phyloP scores from a whole-genome alignment of 2,113 vertebrate species.

The Caranx ignobilis region DNA sequence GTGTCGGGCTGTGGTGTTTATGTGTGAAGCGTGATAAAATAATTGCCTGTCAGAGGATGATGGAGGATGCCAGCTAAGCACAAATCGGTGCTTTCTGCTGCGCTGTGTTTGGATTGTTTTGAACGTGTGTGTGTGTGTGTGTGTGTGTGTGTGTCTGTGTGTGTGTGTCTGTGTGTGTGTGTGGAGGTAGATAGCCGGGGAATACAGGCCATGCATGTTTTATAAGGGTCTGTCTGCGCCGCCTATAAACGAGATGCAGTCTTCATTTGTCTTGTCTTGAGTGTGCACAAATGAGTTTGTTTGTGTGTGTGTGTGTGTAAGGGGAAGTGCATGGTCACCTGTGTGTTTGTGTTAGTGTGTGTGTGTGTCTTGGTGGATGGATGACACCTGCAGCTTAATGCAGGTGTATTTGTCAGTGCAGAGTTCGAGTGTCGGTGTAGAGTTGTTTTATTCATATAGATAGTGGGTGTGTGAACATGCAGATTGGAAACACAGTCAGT shows the following conservation, averaged over 20 bases:
- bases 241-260: slow-evolving; percentile 52
- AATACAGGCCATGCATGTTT: slow-evolving; percentile 73
- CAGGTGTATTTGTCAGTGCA: slow-evolving; percentile 27
- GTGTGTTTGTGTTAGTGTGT: not conserved
- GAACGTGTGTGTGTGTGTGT: slow-evolving; percentile 10
- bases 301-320: not conserved
- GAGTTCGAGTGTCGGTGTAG: slow-evolving; percentile 38
- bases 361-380: slow-evolving; percentile 6
- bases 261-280: slow-evolving; percentile 63
- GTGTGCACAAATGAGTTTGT: not conserved
- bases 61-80: slow-evolving; percentile 44
- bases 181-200: slow-evolving; percentile 47
- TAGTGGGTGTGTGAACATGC: slow-evolving; percentile 2
- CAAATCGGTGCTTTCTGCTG: slow-evolving; percentile 34
- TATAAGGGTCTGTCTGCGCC: slow-evolving; percentile 61
- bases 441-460: slow-evolving; percentile 57
- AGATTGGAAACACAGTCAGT: not conserved
- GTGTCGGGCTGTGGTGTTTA: slow-evolving; percentile 15
- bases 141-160: slow-evolving; percentile 19
- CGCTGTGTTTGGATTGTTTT: slow-evolving; percentile 34
- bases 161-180: not conserved
- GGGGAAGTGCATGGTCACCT: not conserved
- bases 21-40: slow-evolving; percentile 55
- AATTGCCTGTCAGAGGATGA: slow-evolving; percentile 73
- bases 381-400: slow-evolving; percentile 1